A percentile compares a stretch with the other conserved stretches of the same genome.
Evolutionary conservation across 2,888 invertebrate species (phyloP).

Genomic region (Drosophila aldrichi): DNA sequence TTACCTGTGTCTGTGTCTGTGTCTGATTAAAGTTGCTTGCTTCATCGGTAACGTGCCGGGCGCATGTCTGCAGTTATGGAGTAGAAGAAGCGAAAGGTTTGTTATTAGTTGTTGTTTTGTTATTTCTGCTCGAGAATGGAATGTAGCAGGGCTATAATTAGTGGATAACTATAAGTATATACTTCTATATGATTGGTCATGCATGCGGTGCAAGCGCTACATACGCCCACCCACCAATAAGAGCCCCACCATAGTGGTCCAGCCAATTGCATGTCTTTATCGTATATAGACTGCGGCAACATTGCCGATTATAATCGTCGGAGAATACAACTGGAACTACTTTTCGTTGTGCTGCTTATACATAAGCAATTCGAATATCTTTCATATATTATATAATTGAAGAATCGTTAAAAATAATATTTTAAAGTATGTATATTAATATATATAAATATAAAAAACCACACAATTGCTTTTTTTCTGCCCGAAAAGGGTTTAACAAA

Average conservation of each 20-base stretch:
- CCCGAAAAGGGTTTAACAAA: not conserved
- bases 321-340: not conserved
- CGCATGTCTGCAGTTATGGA: slow-evolving; percentile 64
- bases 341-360: not conserved
- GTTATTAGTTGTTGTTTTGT: slow-evolving; percentile 46
- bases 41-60: slow-evolving; percentile 76
- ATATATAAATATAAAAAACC: not conserved
- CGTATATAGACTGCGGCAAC: slow-evolving; percentile 34
- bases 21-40: slow-evolving; percentile 75
- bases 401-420: not conserved
- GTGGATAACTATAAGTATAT: slow-evolving; percentile 59
- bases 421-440: not conserved
- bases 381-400: not conserved
- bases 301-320: slow-evolving; percentile 30
- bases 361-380: not conserved
- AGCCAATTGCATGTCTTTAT: slow-evolving; percentile 40
- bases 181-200: slow-evolving; percentile 49
- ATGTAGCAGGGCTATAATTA: slow-evolving; percentile 66
- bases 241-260: slow-evolving; percentile 1
- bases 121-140: slow-evolving; percentile 49
- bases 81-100: slow-evolving; percentile 39
- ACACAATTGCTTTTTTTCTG: not conserved
- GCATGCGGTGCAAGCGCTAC: slow-evolving; percentile 34
- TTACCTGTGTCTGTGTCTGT: slow-evolving; percentile 75
- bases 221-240: slow-evolving; percentile 13